phyloP scores from a whole-genome alignment of 2,888 invertebrate species.

The Podotricha telesiphe region DNA sequence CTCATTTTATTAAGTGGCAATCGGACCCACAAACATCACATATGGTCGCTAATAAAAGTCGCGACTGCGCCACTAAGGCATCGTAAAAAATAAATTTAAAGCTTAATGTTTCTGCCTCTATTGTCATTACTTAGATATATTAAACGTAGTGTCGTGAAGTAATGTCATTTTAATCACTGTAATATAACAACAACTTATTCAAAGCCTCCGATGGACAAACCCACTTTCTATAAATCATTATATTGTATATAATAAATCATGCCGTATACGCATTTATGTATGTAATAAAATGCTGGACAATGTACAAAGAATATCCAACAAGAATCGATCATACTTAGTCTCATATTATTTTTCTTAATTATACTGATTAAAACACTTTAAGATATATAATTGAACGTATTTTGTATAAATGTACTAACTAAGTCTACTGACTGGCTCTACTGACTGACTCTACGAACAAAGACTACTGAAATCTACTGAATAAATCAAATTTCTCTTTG shows the following conservation, averaged over 20 bases:
- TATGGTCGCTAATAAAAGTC: background rate
- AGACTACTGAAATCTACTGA: no score
- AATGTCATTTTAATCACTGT: constrained; percentile 17
- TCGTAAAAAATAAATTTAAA: background rate
- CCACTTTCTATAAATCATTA: constrained; percentile 12
- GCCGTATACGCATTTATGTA: background rate
- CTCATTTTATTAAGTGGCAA: background rate
- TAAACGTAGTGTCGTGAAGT: background rate
- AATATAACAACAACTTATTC: constrained; percentile 6
- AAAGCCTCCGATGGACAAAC: background rate
- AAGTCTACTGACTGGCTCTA: no score
- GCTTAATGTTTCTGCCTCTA: background rate
- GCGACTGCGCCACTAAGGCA: background rate
- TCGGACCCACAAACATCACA: background rate
- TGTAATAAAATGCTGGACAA: background rate
- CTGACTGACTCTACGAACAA: no score
- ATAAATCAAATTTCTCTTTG: no score
- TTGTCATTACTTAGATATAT: background rate
- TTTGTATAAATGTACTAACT: no score
- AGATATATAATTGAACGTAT: no score
- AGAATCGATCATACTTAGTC: no score
- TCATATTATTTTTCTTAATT: no score
- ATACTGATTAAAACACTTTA: no score
- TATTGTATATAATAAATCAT: constrained; percentile 3
- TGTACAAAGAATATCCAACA: background rate